Base-by-base conservation (phyloP, 2,797 vertebrate genomes). In the Hoplostethus atlanticus region DNA sequence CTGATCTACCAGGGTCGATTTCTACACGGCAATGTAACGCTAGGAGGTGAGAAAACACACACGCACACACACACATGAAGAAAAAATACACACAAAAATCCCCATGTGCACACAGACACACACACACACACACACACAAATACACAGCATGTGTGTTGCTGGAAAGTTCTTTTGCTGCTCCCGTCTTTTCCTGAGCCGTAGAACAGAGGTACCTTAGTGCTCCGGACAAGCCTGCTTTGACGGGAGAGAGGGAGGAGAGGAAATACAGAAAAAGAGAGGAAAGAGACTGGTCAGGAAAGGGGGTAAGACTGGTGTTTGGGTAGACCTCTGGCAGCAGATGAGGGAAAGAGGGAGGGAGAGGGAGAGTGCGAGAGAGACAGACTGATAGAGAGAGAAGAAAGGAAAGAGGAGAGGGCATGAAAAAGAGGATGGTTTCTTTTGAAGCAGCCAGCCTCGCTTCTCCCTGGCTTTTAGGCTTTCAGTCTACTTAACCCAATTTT, bases 1-100 rank as follows among this genome's bases (percentile, higher is more conserved):
- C 96, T 99, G 92, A 99, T 99, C 96, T 99, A 98, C 95, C 98
- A 99, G 95, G 98, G 98, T 84, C 96, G 98, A 63, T 99, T 99
- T 95, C 96, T 99, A 81, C 98, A 99, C 57, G 98, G 97, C 93
- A 99, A 99, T 77, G 98, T 99, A 91, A 99, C 98, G 83, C 93
- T 99, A 95, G 98, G 98, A 98, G 98, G 98, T 99, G 94, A 95
- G 88, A 79, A 81, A 84, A 68, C 84, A 81, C 76, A 40, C n/a
- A 11, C 25, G 28, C 34, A n/a, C 63, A 15, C 60, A 7, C 50
- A 10, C 54, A 8, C 48, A 62, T n/a, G 8, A 11, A 52, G 1
- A 21, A 21, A 68, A 25, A 36, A 64, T 38, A 31, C 75, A 52
- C 66, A 68, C 71, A 16, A 17, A 57, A 38, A 54, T n/a, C 54